Evolutionary conservation across 1,140 invertebrate species (phyloP), one percentile per base, ranked within the genome.

Genomic region (Brachionus calyciflorus): DNA sequence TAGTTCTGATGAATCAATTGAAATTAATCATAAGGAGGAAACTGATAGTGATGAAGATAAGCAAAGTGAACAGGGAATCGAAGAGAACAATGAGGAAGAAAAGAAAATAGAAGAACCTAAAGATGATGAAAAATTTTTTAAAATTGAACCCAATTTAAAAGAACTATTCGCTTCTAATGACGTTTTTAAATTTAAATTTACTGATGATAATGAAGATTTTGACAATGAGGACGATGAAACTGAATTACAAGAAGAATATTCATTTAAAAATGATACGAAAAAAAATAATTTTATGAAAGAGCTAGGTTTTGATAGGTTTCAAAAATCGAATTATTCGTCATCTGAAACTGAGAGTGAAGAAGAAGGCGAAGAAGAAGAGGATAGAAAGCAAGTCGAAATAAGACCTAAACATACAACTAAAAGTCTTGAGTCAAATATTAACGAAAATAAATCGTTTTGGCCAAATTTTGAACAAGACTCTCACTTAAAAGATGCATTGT

Each of bases 151-250:
- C 24, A 73, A 73, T 73, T 24, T 73, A 49, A 73, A 73, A 55
- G 69, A 73, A 12, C 40, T 73, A 21, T 73, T 73, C 26, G 33
- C 46, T 12, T 73, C 69, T 1, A 73, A 40, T 49, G 69, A 73
- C 30, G 69, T 73, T 17, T 73, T 73, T 51, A 73, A 73, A 55
- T 73, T 73, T 17, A 49, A 73, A 55, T 73, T 73, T 41, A 73
- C 69, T 1, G 37, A 73, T 40, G 69, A 73, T 41, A 55, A 73
- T n/a, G 69, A 70, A 70, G 3, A 19, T 3, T n/a, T n/a, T n/a
- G 10, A 73, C 14, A 24, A 0, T 19, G 69, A 49, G 9, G 46
- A 19, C 28, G 44, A 73, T 41, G 28, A 21, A 2, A 1, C 49
- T 14, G 19, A 49, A 24, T 10, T 51, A 51, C 19, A 14, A 1